Evolutionary conservation across 1,140 invertebrate species (phyloP).

Genomic region (Belonocnema kinseyi): DNA sequence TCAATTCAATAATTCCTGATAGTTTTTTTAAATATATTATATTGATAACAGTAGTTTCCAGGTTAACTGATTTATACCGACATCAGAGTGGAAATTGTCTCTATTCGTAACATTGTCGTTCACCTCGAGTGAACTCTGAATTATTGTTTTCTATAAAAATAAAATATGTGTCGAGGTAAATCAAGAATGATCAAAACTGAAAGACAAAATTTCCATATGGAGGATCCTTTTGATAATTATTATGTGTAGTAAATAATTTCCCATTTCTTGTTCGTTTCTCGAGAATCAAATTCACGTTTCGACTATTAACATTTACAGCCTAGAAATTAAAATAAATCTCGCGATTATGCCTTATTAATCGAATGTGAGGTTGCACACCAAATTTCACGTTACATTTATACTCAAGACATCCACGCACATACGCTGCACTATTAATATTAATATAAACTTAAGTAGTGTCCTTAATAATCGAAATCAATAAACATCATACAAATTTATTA

Average conservation of each 20-base stretch:
- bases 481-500: background rate
- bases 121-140: constrained; percentile 11
- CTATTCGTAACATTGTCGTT: constrained; percentile 7
- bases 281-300: constrained; percentile 19
- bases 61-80: background rate
- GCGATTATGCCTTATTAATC: background rate
- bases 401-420: background rate
- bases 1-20: background rate
- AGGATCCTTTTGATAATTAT: background rate
- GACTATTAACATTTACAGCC: constrained; percentile 13
- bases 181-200: background rate
- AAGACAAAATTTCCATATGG: background rate
- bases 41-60: background rate
- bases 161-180: constrained; percentile 26
- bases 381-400: background rate
- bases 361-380: background rate
- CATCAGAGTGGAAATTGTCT: constrained; percentile 19
- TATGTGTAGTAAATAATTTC: background rate
- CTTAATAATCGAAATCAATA: background rate
- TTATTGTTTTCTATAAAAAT: constrained; percentile 1
- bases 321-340: constrained; percentile 9
- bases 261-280: background rate
- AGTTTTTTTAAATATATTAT: background rate
- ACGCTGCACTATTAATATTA: background rate
- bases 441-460: background rate